Evolutionary conservation across 2,797 vertebrate genomes (phyloP).

Genomic region (Geotrypetes seraphini): DNA sequence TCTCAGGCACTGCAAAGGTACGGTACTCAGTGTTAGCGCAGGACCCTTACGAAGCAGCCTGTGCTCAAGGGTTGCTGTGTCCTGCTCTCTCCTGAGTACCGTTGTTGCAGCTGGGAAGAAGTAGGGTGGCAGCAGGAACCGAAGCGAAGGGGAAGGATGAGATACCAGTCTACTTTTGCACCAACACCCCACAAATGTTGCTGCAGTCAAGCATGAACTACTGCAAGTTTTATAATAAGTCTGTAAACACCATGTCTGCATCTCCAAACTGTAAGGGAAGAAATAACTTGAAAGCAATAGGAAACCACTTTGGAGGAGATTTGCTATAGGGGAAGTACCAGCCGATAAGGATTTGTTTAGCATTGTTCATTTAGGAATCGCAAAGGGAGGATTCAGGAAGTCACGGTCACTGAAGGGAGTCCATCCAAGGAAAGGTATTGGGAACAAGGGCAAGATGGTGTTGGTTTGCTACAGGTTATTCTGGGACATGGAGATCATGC

Average conservation of each 20-base stretch:
- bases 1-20: too few species aligned
- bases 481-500: too few species aligned
- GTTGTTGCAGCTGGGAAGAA: constrained; percentile 16
- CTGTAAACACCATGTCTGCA: constrained; percentile 2
- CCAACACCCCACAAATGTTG: too few species aligned
- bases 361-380: constrained; percentile 37
- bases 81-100: too few species aligned
- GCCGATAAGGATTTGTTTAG: constrained; percentile 16
- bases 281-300: constrained; percentile 24
- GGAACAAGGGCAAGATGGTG: constrained; percentile 6
- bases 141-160: too few species aligned
- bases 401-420: constrained; percentile 32
- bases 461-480: too few species aligned
- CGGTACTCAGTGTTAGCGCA: too few species aligned
- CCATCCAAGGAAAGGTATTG: constrained; percentile 27
- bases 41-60: too few species aligned
- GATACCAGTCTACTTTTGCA: too few species aligned
- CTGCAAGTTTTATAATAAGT: too few species aligned
- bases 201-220: constrained; percentile 11
- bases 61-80: too few species aligned
- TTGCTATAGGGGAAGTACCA: constrained; percentile 26
- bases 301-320: constrained; percentile 26
- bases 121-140: too few species aligned
- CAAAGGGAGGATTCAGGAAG: constrained; percentile 37
- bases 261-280: constrained; percentile 4